phyloP scores from a whole-genome alignment of 2,113 vertebrate genomes.

The Psophia crepitans region DNA sequence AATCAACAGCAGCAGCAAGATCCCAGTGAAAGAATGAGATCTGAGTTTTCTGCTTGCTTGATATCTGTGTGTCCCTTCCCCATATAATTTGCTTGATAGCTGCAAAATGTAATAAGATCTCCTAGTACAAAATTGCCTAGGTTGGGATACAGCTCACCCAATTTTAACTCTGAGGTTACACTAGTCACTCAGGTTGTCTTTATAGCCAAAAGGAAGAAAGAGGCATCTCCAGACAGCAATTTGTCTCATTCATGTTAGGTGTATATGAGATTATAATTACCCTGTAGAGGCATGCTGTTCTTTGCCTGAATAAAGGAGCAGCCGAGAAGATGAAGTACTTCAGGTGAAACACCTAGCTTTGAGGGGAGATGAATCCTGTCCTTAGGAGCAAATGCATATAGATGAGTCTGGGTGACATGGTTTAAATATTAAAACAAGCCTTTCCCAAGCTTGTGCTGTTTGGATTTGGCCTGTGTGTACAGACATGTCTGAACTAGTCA shows the following conservation, averaged over 20 bases:
- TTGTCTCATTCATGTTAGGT: not conserved
- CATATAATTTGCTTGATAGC: not conserved
- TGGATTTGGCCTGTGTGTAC: not conserved
- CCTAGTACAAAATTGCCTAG: not conserved
- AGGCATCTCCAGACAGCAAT: not conserved
- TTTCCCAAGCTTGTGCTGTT: not conserved
- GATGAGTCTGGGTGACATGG: not conserved
- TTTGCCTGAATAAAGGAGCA: not conserved
- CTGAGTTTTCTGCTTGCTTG: not conserved
- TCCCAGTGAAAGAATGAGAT: not conserved
- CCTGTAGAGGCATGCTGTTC: not conserved
- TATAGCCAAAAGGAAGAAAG: not conserved
- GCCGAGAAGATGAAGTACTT: not conserved
- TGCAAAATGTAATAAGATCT: not conserved
- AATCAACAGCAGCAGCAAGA: not conserved
- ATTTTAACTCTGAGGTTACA: not conserved
- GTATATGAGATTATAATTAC: not conserved
- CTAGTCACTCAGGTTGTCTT: not conserved
- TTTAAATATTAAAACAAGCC: not conserved
- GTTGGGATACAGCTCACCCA: not conserved
- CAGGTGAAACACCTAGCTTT: not conserved
- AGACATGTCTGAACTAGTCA: not conserved
- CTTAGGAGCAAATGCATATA: not conserved
- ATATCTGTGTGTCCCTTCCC: too few species aligned
- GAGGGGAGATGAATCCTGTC: not conserved